A percentile compares a stretch with the other conserved stretches of the same genome.
These are phyloP conservation scores for Nomada lathburiana DNA, from an alignment of 2,888 invertebrate species.

Conservation along the genomic window DNA sequence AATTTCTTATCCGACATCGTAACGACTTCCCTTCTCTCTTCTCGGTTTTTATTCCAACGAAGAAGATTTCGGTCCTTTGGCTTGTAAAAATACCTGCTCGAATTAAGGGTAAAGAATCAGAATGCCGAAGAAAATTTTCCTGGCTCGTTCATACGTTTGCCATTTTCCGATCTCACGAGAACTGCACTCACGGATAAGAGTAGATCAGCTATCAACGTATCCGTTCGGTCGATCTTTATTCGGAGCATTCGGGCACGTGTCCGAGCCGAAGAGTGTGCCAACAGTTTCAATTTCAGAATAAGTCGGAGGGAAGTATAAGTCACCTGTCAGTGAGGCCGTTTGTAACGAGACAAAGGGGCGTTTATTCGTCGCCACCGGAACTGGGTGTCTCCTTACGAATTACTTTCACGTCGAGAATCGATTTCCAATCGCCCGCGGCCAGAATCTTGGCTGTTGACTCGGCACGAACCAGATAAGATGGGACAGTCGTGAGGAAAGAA, in stretches of 20 bases:
- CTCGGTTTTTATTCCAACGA: conserved; percentile 10
- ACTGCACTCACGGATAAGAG: neutral
- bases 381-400: conserved; percentile 62
- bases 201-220: conserved; percentile 15
- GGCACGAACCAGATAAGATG: conserved; percentile 53
- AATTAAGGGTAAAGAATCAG: neutral
- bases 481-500: conserved; percentile 17
- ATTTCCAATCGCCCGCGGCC: conserved; percentile 66
- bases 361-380: conserved; percentile 61
- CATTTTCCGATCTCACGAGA: too few relatives aligned
- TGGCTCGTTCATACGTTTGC: too few relatives aligned
- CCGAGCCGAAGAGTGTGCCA: conserved; percentile 25
- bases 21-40: neutral
- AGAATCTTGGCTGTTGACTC: conserved; percentile 57
- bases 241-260: conserved; percentile 24
- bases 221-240: conserved; percentile 19
- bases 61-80: conserved; percentile 11
- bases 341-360: conserved; percentile 64
- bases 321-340: conserved; percentile 36
- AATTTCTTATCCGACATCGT: conserved; percentile 26
- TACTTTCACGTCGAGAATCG: conserved; percentile 64
- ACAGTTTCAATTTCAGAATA: conserved; percentile 42
- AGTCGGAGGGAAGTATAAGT: conserved; percentile 28
- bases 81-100: conserved; percentile 11
- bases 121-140: too few relatives aligned